Evolutionary conservation across 2,888 invertebrate species (phyloP), one percentile per base, ranked within the genome.

Genomic region (Yponomeuta sedellus): DNA sequence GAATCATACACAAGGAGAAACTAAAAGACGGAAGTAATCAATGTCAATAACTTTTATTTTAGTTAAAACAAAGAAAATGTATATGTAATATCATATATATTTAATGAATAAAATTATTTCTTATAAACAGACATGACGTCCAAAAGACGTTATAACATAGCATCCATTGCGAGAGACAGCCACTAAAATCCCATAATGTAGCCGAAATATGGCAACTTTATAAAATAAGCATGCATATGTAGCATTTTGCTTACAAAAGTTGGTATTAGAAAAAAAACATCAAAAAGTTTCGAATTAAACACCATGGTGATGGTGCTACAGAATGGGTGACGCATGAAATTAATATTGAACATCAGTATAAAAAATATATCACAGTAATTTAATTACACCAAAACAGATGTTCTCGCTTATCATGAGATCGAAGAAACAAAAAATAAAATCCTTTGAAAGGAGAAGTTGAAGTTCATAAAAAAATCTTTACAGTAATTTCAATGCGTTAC

Each of bases 281-380:
- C 66, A 61, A 65, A 65, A 69, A 61, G 75, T 77, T 77, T 75
- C 73, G 81, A 82, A 78, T 81, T 77, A 74, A 77, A 73, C 77
- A 75, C 73, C 73, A 78, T 71, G 73, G 73, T 73, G 79, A 78
- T 78, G 75, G 77, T 75, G 78, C 77, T 79, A 76, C 74, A 75
- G 72, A 75, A 75, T 72, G 79, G 79, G 76, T 81, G 80, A 77
- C 78, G 77, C 77, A 74, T 73, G 76, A 64, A 76, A 78, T 76
- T 74, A 75, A 80, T 77, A 79, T 81, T 79, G 79, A 79, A 76
- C 85, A 84, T 80, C 79, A 83, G 81, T 84, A 86, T 78, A 88
- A 88, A 65, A 80, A 86, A 88, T 86, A 88, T 90, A 90, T 90
- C 90, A 90, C 89, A 90, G 89, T 85, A 88, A 87, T 87, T 88